Base-by-base conservation (phyloP, 2,797 vertebrate genomes). In the Spea hammondii region DNA sequence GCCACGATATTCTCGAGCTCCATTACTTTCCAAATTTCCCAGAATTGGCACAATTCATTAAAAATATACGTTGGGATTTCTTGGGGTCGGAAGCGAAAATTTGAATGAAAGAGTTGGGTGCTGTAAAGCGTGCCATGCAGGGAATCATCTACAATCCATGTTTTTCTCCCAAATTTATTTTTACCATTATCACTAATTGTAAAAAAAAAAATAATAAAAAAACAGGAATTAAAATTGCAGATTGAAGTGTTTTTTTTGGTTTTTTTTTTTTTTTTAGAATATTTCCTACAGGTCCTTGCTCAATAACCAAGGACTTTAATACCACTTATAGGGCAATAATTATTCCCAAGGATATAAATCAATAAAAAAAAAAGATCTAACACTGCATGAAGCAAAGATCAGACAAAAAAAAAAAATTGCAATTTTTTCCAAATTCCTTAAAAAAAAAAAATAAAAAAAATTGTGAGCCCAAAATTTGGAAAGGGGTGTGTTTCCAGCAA, bases 1-100 rank as follows among this genome's bases (percentile, higher is more conserved):
- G 88, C 88, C 45, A 88, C 88, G n/a, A 89, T 88, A 48, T 88
- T 89, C 84, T 88, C 88, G 65, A 88, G 84, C 75, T 88, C 88
- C 88, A 88, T 87, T 11, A 4, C 12, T 14, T 51, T 76, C 80
- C 67, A 72, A 74, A 50, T 50, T 69, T 55, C 57, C 14, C 46
- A n/a, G 46, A 54, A 46, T 6, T 7, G 7, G 17, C 32, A 12
- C 0, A 57, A 53, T n/a, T 78, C 76, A 78, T 54, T 47, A 49
- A 78, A 13, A 4, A n/a, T 11, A 4, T 0, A 57, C n/a, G 55
- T 1, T 57, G 1, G 55, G 11, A 57, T 57, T 57, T 57, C 10
- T 13, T 1, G 55, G 55, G 55, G 55, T 57, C 55, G 10, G n/a
- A 57, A 12, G 10, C 55, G 10, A 13, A 13, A 57, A 57, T 10